Conservation (phyloP, 92 coral and sea anemone species). For the Actinostola sp. region DNA sequence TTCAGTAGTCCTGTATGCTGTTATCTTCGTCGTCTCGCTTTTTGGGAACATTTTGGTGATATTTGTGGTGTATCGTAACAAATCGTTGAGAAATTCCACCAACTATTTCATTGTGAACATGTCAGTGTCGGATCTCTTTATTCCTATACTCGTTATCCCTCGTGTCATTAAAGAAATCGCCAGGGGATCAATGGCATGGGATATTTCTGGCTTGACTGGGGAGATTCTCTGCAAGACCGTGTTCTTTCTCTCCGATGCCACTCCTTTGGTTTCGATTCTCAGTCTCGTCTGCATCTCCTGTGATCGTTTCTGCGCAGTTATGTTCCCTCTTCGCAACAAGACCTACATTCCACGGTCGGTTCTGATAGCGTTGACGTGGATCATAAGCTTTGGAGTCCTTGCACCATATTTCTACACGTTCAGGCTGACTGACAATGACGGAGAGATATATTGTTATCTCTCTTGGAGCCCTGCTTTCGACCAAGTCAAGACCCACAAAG, state of each 20-base stretch:
- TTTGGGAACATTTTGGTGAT: slow-evolving; percentile 39
- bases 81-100: slow-evolving; percentile 30
- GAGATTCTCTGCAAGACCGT: slow-evolving; percentile 28
- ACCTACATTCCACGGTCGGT: neutral
- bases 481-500: slow-evolving; percentile 11
- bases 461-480: slow-evolving; percentile 26
- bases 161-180: slow-evolving; percentile 13
- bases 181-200: neutral
- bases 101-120: slow-evolving; percentile 57
- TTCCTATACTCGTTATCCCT: slow-evolving; percentile 14
- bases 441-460: neutral
- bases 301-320: slow-evolving; percentile 31
- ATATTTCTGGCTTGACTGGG: slow-evolving; percentile 14
- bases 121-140: slow-evolving; percentile 56
- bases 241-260: slow-evolving; percentile 16
- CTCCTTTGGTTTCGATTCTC: slow-evolving; percentile 19
- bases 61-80: slow-evolving; percentile 19
- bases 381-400: slow-evolving; percentile 19
- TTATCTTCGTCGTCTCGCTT: slow-evolving; percentile 17
- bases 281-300: slow-evolving; percentile 24
- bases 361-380: slow-evolving; percentile 14
- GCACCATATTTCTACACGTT: slow-evolving; percentile 34
- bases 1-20: slow-evolving; percentile 1
- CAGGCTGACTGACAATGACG: neutral
- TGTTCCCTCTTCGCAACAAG: slow-evolving; percentile 14